phyloP scores from a whole-genome alignment of 2,113 vertebrate species.

The Anolis sagrei region DNA sequence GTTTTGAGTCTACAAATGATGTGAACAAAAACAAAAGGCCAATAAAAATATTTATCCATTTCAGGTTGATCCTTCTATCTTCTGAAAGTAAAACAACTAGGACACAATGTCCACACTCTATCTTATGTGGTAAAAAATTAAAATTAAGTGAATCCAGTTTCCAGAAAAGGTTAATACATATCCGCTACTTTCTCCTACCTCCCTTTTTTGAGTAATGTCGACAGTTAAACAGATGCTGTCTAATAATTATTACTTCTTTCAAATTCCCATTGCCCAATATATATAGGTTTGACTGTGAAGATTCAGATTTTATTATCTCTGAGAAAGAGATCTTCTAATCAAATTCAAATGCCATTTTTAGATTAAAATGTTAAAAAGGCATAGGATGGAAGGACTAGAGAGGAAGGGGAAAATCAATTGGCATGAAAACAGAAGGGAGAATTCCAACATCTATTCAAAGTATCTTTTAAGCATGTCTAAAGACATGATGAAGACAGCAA shows the following conservation, averaged over 20 bases:
- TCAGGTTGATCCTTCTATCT: background rate
- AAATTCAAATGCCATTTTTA: conserved; percentile 1
- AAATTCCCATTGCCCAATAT: background rate
- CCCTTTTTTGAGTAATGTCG: background rate
- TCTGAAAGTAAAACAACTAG: background rate
- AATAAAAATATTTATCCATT: background rate
- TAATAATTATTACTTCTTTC: background rate
- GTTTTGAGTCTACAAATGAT: background rate
- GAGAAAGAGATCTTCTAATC: background rate
- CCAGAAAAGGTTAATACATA: background rate
- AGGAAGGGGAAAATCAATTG: background rate
- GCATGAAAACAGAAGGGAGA: conserved; percentile 8
- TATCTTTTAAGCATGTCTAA: conserved; percentile 1
- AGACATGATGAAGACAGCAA: background rate
- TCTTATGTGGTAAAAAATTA: background rate
- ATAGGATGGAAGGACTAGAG: no score
- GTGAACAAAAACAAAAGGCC: background rate
- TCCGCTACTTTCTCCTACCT: background rate
- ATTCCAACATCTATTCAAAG: background rate
- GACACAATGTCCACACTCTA: background rate
- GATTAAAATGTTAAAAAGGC: background rate
- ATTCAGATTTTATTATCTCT: background rate
- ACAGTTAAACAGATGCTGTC: background rate
- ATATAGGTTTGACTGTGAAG: background rate
- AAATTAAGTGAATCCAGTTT: background rate